Base-by-base conservation (phyloP, 2,113 vertebrate species). In the Entelurus aequoreus region DNA sequence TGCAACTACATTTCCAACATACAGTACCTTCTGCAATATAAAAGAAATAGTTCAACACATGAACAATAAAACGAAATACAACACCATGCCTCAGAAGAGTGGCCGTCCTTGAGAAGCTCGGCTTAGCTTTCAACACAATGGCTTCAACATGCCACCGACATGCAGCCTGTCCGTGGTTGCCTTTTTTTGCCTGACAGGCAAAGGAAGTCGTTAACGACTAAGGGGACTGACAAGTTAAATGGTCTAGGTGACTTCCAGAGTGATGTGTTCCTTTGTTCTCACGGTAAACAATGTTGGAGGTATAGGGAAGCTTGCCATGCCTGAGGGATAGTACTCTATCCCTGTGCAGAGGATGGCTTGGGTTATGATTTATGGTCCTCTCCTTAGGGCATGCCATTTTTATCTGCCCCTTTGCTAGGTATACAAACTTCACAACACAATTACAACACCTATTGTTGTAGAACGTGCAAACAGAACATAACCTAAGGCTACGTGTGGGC, bases 321-420 rank as follows among this genome's bases (percentile, higher is more conserved):
- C 78, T 76, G 71, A 21, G 52, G 80, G 77, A 81, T 75, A 65
- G 72, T 35, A 64, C 70, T 75, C 74, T 60, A 62, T 74, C 69
- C 65, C 12, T 59, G 63, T 48, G 72, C 75, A 73, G 70, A 69
- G 53, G 56, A 78, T 68, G 69, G 69, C 73, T 72, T 13, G 60
- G 68, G 73, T 78, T 82, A 74, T 82, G 79, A 88, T 84, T 85
- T 84, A 84, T 86, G 74, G 13, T 59, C 72, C 60, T 61, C 60
- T 69, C 75, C 53, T 74, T 51, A 66, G 71, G 81, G 66, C 65
- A 75, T 54, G 61, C 58, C 57, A 50, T 71, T 72, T 75, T 73
- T 71, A 74, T 81, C 73, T 81, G 72, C 75, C 76, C 78, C 74
- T 80, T 61, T 68, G 59, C 77, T 77, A 74, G 70, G 69, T 69